phyloP scores from a whole-genome alignment of 2,888 invertebrate species.

The Conistra vaccinii region DNA sequence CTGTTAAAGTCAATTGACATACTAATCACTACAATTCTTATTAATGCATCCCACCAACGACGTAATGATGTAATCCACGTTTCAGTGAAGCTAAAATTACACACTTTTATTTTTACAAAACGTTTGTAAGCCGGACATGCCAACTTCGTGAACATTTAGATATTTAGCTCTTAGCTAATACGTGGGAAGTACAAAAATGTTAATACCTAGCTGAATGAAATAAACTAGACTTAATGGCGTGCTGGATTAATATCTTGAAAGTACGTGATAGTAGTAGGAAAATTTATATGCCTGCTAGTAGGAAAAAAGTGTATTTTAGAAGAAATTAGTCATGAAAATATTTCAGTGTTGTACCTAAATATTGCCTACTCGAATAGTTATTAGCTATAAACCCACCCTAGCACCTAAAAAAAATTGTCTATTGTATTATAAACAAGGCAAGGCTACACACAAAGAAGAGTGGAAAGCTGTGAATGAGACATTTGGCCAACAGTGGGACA shows the following conservation, averaged over 20 bases:
- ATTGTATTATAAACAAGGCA: too few relatives aligned
- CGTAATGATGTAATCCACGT: not conserved
- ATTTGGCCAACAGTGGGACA: too few relatives aligned
- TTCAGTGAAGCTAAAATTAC: slow-evolving; percentile 15
- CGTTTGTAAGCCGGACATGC: slow-evolving; percentile 37
- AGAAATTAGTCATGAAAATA: not conserved
- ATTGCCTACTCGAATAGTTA: too few relatives aligned
- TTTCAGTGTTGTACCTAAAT: too few relatives aligned
- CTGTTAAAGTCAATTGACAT: not conserved
- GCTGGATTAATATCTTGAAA: slow-evolving; percentile 19
- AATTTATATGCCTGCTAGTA: not conserved
- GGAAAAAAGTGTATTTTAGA: not conserved
- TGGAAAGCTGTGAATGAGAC: too few relatives aligned
- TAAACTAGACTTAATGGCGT: slow-evolving; percentile 39
- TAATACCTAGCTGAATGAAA: slow-evolving; percentile 30
- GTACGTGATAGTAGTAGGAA: not conserved
- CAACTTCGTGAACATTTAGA: slow-evolving; percentile 19
- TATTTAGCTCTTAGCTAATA: slow-evolving; percentile 16
- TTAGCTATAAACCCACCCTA: too few relatives aligned
- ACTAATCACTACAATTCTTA: not conserved
- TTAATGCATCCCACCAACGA: not conserved
- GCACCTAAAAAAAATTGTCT: too few relatives aligned
- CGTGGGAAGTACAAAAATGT: slow-evolving; percentile 33
- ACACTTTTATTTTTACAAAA: slow-evolving; percentile 25
- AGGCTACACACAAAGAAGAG: too few relatives aligned